Evolutionary conservation across 1,140 invertebrate species (phyloP).

Genomic region (Delia radicum): DNA sequence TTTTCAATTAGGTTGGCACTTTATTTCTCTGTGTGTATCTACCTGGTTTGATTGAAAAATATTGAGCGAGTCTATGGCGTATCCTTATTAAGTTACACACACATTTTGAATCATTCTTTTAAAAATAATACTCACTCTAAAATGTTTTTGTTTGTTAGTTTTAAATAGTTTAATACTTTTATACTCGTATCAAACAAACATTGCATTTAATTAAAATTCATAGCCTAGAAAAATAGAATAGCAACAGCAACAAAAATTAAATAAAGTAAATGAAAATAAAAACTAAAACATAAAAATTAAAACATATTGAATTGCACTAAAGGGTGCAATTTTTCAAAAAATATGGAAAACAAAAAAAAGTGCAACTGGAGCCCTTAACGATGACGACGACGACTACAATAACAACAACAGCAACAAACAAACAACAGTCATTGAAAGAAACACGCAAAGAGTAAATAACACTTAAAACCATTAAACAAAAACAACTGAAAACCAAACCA

Average conservation of each 20-base stretch:
- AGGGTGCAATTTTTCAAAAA: conserved; percentile 26
- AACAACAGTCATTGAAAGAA: not conserved
- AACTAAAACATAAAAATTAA: no score
- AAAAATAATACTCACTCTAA: no score
- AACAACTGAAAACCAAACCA: not conserved
- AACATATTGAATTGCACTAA: conserved; percentile 27
- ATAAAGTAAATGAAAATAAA: not conserved
- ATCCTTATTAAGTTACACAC: no score
- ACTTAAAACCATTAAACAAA: not conserved
- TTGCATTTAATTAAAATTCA: not conserved
- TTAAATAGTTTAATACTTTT: no score
- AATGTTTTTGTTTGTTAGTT: no score
- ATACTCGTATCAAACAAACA: no score
- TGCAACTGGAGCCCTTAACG: not conserved
- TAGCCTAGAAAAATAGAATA: not conserved
- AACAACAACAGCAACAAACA: not conserved
- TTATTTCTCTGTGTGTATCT: no score
- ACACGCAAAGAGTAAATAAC: not conserved
- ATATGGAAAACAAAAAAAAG: not conserved
- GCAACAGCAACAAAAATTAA: not conserved
- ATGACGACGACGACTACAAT: not conserved
- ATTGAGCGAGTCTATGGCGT: no score
- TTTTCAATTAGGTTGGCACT: no score
- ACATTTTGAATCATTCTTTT: no score
- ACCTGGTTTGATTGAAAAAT: no score